Percentiles rank a stretch among this genome's conserved stretches.
Evolutionary conservation across 2,113 vertebrate genomes (phyloP).

Genomic region (Grantiella picta): DNA sequence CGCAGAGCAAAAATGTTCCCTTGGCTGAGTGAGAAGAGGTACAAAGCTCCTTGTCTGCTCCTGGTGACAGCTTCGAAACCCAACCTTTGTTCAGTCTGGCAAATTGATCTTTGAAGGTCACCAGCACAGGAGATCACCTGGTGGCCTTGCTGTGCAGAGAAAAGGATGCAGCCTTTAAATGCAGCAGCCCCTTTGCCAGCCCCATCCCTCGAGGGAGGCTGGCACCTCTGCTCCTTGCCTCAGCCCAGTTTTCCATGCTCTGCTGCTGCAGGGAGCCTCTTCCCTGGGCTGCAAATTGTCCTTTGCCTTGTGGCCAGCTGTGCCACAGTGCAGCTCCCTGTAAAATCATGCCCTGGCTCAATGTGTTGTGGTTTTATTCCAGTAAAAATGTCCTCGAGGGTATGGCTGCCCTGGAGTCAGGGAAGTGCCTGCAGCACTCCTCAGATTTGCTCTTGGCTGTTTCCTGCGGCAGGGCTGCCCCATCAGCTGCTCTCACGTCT

Average conservation of each 20-base stretch:
- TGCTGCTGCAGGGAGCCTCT: rapidly evolving
- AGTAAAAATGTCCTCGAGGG: neutral
- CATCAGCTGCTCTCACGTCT: neutral
- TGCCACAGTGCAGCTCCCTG: neutral
- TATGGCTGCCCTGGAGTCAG: neutral
- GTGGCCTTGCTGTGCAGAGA: neutral
- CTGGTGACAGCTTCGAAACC: neutral
- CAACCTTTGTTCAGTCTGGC: neutral
- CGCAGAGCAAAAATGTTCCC: neutral
- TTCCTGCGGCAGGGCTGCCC: neutral
- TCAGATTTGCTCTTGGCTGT: neutral
- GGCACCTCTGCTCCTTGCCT: neutral
- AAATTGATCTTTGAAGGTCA: neutral
- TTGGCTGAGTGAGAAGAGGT: neutral
- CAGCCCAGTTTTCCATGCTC: neutral
- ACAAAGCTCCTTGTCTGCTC: neutral
- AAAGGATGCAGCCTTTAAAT: neutral
- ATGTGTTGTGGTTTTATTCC: neutral
- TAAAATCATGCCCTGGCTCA: neutral
- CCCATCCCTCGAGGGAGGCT: neutral
- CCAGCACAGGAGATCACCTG: neutral
- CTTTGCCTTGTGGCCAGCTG: neutral
- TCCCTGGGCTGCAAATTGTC: neutral
- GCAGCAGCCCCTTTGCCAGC: neutral
- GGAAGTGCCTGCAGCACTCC: neutral